Evolutionary conservation across 2,113 vertebrate genomes (phyloP).

Genomic region (Lophius piscatorius): DNA sequence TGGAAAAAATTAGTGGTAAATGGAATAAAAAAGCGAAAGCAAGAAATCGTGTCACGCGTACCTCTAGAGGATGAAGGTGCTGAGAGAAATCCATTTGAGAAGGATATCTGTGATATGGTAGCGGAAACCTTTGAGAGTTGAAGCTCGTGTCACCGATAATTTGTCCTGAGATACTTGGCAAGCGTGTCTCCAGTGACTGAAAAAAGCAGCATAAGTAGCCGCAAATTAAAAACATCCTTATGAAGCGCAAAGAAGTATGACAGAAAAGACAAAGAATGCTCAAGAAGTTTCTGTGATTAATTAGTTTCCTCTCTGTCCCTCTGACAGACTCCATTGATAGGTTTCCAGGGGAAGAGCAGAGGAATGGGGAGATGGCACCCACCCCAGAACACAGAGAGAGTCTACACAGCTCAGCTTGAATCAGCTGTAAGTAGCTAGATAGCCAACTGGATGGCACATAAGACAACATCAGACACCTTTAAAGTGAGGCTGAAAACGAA

Average conservation of each 20-base stretch:
- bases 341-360: slow-evolving; percentile 61
- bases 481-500: slow-evolving; percentile 14
- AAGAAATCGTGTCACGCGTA: background rate
- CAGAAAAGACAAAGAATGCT: slow-evolving; percentile 54
- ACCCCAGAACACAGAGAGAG: slow-evolving; percentile 54
- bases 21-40: slow-evolving; percentile 5
- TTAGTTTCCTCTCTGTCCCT: slow-evolving; percentile 43
- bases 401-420: slow-evolving; percentile 31
- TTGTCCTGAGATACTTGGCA: slow-evolving; percentile 33
- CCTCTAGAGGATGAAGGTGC: background rate
- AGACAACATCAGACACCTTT: slow-evolving; percentile 36
- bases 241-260: slow-evolving; percentile 40
- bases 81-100: slow-evolving; percentile 3
- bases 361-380: slow-evolving; percentile 58
- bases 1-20: slow-evolving; percentile 33
- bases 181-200: slow-evolving; percentile 36
- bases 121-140: background rate
- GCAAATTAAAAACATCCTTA: slow-evolving; percentile 52
- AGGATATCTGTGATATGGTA: background rate
- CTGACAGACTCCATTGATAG: slow-evolving; percentile 51
- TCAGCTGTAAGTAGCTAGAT: slow-evolving; percentile 26
- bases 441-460: slow-evolving; percentile 27
- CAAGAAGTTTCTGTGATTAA: slow-evolving; percentile 50
- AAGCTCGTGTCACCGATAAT: slow-evolving; percentile 16
- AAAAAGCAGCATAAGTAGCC: slow-evolving; percentile 30